These are phyloP conservation scores for Orchesellides sinensis DNA, from an alignment of 2,888 invertebrate genomes.

Conservation along the genomic window DNA sequence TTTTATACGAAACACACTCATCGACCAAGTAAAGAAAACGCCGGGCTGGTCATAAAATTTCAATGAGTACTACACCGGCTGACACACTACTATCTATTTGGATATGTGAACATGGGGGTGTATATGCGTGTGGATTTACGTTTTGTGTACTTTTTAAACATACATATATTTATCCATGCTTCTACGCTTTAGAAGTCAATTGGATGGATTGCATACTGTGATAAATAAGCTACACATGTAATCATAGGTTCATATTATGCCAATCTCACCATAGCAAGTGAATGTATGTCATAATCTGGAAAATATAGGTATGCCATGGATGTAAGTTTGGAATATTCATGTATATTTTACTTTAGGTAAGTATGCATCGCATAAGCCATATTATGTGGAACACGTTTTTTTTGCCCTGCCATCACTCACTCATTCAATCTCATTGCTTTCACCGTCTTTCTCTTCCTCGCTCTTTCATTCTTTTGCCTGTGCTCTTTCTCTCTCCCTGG, in stretches of 20 bases:
- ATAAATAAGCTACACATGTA: background rate
- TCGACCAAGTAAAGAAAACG: conserved; percentile 32
- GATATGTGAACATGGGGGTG: background rate
- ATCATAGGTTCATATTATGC: background rate
- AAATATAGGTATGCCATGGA: background rate
- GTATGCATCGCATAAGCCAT: background rate
- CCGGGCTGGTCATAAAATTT: conserved; percentile 55
- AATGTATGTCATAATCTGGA: background rate
- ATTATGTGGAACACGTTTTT: conserved; percentile 24
- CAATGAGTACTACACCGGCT: conserved; percentile 48
- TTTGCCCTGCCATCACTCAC: background rate
- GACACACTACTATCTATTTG: conserved; percentile 17
- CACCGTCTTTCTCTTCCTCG: background rate
- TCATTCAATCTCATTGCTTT: conserved; percentile 24
- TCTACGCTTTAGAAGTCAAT: too few species aligned
- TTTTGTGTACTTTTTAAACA: background rate
- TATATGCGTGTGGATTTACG: background rate
- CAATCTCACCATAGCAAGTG: background rate
- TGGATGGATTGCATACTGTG: background rate
- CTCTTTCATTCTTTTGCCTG: background rate
- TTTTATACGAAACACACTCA: too few species aligned
- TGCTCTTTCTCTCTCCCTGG: background rate
- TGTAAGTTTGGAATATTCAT: background rate
- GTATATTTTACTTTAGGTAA: background rate
- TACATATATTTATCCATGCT: background rate